Conservation (phyloP, 92 coral and sea anemone species). For the Siderastrea siderea region DNA sequence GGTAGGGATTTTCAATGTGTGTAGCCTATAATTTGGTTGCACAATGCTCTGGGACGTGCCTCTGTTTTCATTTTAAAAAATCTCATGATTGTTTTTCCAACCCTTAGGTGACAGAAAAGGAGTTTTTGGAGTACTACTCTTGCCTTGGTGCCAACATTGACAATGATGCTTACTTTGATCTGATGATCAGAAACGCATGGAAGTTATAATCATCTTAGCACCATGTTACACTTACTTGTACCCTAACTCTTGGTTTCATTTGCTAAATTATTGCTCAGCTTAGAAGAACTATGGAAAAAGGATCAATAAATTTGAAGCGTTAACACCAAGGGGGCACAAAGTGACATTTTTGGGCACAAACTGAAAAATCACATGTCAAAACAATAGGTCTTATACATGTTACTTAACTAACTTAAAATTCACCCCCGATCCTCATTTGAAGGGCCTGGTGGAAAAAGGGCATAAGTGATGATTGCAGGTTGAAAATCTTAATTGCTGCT, state of each 20-base stretch:
- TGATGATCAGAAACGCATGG: constrained; percentile 94
- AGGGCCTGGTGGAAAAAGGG: too few species aligned
- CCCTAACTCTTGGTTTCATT: constrained; percentile 20
- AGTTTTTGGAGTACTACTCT: constrained; percentile 86
- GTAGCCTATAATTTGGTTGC: too few species aligned
- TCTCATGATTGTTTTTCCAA: neutral
- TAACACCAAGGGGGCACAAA: neutral
- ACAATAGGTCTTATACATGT: too few species aligned
- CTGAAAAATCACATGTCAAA: too few species aligned
- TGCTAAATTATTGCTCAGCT: neutral
- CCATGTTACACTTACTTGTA: neutral
- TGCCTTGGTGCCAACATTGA: constrained; percentile 90
- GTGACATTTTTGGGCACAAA: neutral
- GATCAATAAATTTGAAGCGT: too few species aligned
- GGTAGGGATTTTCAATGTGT: too few species aligned
- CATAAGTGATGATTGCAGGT: too few species aligned
- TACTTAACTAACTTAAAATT: too few species aligned
- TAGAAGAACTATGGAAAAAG: neutral
- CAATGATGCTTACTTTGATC: constrained; percentile 91
- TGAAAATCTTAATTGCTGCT: too few species aligned
- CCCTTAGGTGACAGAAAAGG: constrained; percentile 80
- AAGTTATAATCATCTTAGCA: constrained; percentile 48
- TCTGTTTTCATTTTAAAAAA: neutral
- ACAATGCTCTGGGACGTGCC: too few species aligned
- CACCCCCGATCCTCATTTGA: too few species aligned